A percentile compares a stretch with the other conserved stretches of the same genome.
phyloP scores from a whole-genome alignment of 35 echinoderm and acorn worm genomes.

The Diadema setosum region DNA sequence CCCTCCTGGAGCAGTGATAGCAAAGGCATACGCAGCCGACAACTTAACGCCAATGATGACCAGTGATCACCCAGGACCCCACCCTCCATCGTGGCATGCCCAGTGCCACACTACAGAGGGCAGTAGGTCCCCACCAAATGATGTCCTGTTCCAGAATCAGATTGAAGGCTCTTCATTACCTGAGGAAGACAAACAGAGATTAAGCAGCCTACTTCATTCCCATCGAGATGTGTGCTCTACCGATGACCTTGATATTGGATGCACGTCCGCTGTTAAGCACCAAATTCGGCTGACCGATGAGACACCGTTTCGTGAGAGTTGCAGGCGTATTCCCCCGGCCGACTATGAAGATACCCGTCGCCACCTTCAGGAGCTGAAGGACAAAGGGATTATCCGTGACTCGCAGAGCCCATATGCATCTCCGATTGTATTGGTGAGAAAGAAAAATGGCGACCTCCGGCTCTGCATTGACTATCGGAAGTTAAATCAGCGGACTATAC shows the following conservation, averaged over 20 bases:
- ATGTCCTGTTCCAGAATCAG: too few species aligned
- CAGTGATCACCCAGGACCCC: too few species aligned
- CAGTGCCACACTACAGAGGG: too few species aligned
- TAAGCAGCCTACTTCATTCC: too few species aligned
- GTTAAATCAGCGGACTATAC: constrained; percentile 12
- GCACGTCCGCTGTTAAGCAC: constrained; percentile 45
- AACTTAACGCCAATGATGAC: too few species aligned
- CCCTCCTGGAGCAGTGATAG: too few species aligned
- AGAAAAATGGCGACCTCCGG: constrained; percentile 17
- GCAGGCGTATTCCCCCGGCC: constrained; percentile 36
- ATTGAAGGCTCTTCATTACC: too few species aligned
- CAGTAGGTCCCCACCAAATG: too few species aligned
- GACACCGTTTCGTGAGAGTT: constrained; percentile 32
- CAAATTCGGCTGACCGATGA: constrained; percentile 41
- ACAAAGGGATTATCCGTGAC: constrained; percentile 52
- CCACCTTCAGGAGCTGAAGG: constrained; percentile 45
- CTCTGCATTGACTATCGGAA: neutral
- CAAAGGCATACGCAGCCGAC: too few species aligned
- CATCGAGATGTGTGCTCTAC: constrained; percentile 61
- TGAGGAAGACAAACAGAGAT: too few species aligned
- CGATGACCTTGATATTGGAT: constrained; percentile 56
- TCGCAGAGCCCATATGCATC: constrained; percentile 51
- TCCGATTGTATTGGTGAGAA: constrained; percentile 3
- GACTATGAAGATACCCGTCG: constrained; percentile 29
- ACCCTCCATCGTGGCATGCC: too few species aligned